A percentile compares a stretch with the other conserved stretches of the same genome.
These are phyloP conservation scores for Hylyphantes graminicola DNA, from an alignment of 1,140 invertebrate genomes.

Conservation along the genomic window DNA sequence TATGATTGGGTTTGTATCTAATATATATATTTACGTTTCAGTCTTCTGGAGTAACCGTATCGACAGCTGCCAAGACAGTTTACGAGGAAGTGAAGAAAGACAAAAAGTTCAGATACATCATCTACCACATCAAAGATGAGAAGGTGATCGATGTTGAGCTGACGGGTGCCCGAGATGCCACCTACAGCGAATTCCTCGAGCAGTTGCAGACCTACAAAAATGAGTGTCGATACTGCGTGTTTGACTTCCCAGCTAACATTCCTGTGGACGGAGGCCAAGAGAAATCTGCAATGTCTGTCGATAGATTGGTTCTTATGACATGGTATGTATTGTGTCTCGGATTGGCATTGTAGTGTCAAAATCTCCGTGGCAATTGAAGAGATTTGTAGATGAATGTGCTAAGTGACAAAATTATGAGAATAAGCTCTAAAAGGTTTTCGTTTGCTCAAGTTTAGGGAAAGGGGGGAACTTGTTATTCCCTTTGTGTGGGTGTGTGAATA, in stretches of 20 bases:
- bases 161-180: slow-evolving; percentile 79
- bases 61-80: slow-evolving; percentile 92
- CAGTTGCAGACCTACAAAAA: slow-evolving; percentile 89
- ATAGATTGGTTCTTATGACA: slow-evolving; percentile 90
- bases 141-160: slow-evolving; percentile 72
- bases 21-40: slow-evolving; percentile 70
- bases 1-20: too few relatives aligned
- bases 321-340: slow-evolving; percentile 76
- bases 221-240: slow-evolving; percentile 85
- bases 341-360: too few relatives aligned
- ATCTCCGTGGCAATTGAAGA: too few relatives aligned
- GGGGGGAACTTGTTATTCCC: too few relatives aligned
- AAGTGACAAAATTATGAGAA: too few relatives aligned
- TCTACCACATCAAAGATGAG: slow-evolving; percentile 94
- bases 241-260: slow-evolving; percentile 77
- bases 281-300: slow-evolving; percentile 64
- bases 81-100: slow-evolving; percentile 98
- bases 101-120: slow-evolving; percentile 95
- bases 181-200: slow-evolving; percentile 89
- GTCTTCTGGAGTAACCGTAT: slow-evolving; percentile 96
- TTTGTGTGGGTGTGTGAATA: too few relatives aligned
- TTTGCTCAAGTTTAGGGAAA: too few relatives aligned
- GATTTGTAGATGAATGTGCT: too few relatives aligned
- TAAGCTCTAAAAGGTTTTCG: too few relatives aligned
- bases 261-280: slow-evolving; percentile 64